Evolutionary conservation across 2,888 invertebrate genomes (phyloP), one percentile per base, ranked within the genome.

Genomic region (Leptura quadrifasciata): DNA sequence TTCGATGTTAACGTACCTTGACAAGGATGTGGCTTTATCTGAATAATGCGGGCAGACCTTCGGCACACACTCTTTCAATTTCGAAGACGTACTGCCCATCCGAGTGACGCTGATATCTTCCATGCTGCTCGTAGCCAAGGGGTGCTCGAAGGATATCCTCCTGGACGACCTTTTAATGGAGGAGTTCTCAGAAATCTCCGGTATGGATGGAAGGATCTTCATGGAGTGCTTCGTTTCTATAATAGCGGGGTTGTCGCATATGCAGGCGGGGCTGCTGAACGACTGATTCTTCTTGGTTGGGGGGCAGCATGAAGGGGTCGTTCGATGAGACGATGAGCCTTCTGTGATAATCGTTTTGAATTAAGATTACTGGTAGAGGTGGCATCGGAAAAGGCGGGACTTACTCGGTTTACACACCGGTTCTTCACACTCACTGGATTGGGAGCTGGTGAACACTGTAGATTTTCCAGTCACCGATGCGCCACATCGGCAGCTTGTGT

Each of bases 141-240:
- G 64, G 15, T 75, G 60, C 0, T 74, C 76, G 69, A 81, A 79
- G 18, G 39, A 12, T 20, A 68, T 81, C 68, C 63, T 76, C 39
- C 75, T 72, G 10, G 74, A 74, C 21, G 21, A 6, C 15, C 21
- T 74, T 39, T 69, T 75, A 52, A 54, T 17, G 6, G 77, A 35
- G 0, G 82, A 83, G 5, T 79, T 58, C 73, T 86, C 86, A 2
- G 84, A 81, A 55, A 84, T 81, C 77, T 85, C 85, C 6, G 80
- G 82, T 17, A 85, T 84, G 0, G 84, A 84, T 0, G 85, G 84
- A 12, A 86, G 63, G 12, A 80, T 70, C 75, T 84, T 84, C 81
- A 82, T 80, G 0, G 84, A 81, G 1, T 82, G 79, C 47, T 82
- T 81, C 1, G 84, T 78, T 21, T 84, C 85, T 12, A 85, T 81